phyloP scores from a whole-genome alignment of 2,888 invertebrate genomes.

The Diadegma fenestrale region DNA sequence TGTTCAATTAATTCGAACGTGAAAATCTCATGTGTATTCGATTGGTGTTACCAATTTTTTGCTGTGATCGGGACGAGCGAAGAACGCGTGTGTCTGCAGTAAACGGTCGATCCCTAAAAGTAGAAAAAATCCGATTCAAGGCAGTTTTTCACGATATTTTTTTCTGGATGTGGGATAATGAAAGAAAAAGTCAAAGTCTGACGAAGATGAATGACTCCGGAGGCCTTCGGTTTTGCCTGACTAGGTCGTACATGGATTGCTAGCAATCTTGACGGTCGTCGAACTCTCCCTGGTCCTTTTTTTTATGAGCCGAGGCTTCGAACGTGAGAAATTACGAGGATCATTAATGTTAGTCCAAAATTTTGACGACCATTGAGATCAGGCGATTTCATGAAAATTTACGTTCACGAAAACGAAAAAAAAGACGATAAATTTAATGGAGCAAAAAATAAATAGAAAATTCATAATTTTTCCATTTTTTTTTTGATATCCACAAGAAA shows the following conservation, averaged over 20 bases:
- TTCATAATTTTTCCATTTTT: background rate
- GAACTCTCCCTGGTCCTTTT: background rate
- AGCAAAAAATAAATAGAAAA: background rate
- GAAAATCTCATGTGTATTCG: slow-evolving; percentile 3
- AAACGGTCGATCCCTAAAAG: slow-evolving; percentile 6
- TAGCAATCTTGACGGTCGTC: background rate
- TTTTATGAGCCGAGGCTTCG: too few species aligned
- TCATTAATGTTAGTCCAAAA: background rate
- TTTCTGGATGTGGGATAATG: background rate
- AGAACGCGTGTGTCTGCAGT: background rate
- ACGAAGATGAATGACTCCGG: slow-evolving; percentile 33
- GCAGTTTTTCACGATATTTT: slow-evolving; percentile 15
- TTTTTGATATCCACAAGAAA: background rate
- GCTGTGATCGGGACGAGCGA: background rate
- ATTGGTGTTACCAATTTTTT: background rate
- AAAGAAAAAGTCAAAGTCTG: slow-evolving; percentile 17
- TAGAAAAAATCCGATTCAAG: slow-evolving; percentile 19
- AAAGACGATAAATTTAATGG: background rate
- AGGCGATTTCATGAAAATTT: background rate
- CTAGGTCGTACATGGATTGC: background rate
- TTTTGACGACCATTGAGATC: background rate
- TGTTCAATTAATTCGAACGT: background rate
- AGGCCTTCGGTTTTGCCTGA: slow-evolving; percentile 15
- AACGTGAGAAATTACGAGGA: background rate
- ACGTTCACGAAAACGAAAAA: background rate